Evolutionary conservation across 2,888 invertebrate genomes (phyloP), one percentile per base, ranked within the genome.

Genomic region (Diabrotica balteata): DNA sequence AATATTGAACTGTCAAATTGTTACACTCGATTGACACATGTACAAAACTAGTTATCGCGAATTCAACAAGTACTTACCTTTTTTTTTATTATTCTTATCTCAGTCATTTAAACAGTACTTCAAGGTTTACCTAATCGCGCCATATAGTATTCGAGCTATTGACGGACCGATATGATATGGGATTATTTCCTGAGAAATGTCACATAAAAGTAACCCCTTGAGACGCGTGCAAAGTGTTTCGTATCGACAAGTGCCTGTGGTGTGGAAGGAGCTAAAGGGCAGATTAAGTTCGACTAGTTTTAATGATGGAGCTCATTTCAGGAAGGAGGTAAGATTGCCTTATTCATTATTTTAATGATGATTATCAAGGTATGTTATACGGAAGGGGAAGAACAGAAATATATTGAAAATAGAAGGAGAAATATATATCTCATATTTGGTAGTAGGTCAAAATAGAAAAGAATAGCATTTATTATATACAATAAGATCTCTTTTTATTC

Each of bases 241-340:
- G 7, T 81, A 81, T 60, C 77, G 70, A 58, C 78, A 74, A 22
- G 77, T 80, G 44, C 78, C 80, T 0, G 71, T 69, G 7, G 78
- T 78, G 44, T 79, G 79, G 75, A 77, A 74, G 61, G 82, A 81
- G 51, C 69, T 81, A 32, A 78, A 69, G 66, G 76, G 69, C 6
- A 79, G 73, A 72, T 79, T 79, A 75, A 73, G 69, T 42, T 69
- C 73, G 9, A 46, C 57, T 7, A 60, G 49, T n/a, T 17, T 44
- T 4, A 55, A 43, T 44, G 75, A 73, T 62, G 72, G 59, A 0
- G 63, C 59, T 8, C 58, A 67, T 42, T 51, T 51, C 17, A 72
- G 66, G 45, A 69, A 57, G 42, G 76, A 76, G 76, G 75, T 76
- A 75, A 73, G 68, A 47, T 61, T 11, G 42, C 5, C 8, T 32